Base-by-base conservation (phyloP, 2,113 vertebrate species). In the Megaptera novaeangliae region DNA sequence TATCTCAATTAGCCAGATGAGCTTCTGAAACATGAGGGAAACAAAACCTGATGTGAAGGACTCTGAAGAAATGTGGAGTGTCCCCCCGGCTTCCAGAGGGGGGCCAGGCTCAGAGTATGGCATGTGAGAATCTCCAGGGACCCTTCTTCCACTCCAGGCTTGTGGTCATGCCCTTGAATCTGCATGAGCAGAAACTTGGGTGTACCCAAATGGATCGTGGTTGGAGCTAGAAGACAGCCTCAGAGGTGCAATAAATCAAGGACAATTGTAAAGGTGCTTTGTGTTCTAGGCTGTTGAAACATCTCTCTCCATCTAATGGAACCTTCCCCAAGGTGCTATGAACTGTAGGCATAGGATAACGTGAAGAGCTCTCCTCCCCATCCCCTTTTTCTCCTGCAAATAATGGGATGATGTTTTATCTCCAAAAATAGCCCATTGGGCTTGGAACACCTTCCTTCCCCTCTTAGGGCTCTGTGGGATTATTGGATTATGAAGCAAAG, bases 181-280 rank as follows among this genome's bases (percentile, higher is more conserved):
- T 87, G 89, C 89, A 13, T 46, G 41, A 96, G 88, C 49, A 97
- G 91, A 95, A 97, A 68, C 27, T 46, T 11, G n/a, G 97, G 96
- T 27, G 13, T 94, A 92, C 68, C 88, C 93, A 61, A 61, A 72
- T 10, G 0, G 36, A 49, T 59, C 95, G 88, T 29, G 72, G 80
- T 91, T 77, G 61, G 88, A 80, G 59, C 41, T 64, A 61, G 71
- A 75, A 95, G 78, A 63, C 44, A 85, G 74, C 83, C 66, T 31
- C 4, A 3, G 75, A 64, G 93, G 95, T 84, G 91, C 61, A 20
- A 61, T 91, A 84, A 72, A 91, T 86, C 88, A 93, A 2, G 63
- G 77, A 68, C 36, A 66, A 91, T 25, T 52, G 63, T 90, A 61
- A 83, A 96, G 95, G 61, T 71, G 80, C 96, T 98, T 98, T 96